A percentile compares a stretch with the other conserved stretches of the same genome.
These are phyloP conservation scores for Jordanella pulchra DNA, from an alignment of 2,797 vertebrate genomes.

Conservation along the genomic window DNA sequence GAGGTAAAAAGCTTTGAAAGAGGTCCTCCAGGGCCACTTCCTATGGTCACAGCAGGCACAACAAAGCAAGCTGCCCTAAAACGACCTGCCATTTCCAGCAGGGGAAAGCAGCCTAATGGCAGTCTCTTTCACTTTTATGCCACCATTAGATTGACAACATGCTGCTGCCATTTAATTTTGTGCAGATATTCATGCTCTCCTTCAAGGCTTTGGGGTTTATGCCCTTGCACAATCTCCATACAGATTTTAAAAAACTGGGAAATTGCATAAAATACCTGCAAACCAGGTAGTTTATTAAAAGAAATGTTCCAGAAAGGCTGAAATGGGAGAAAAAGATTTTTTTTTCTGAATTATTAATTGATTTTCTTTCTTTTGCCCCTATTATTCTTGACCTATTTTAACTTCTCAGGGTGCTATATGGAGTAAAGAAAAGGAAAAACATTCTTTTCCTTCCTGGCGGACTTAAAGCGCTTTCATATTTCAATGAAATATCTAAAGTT, in stretches of 20 bases:
- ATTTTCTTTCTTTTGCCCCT: background rate
- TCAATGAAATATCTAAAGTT: background rate
- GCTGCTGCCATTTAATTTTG: constrained; percentile 8
- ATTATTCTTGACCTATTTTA: constrained; percentile 1
- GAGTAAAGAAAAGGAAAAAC: background rate
- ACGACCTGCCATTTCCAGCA: background rate
- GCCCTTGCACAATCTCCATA: too few relatives aligned
- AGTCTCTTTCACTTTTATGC: background rate
- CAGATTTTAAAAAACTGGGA: background rate
- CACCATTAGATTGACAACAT: constrained; percentile 8
- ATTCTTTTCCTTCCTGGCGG: background rate
- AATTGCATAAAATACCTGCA: background rate
- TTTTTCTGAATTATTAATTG: constrained; percentile 2
- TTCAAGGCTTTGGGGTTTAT: background rate
- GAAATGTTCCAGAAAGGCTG: background rate
- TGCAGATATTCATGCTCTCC: background rate
- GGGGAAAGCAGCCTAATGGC: background rate
- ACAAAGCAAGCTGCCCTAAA: constrained; percentile 8
- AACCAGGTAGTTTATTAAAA: background rate
- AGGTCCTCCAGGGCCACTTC: constrained; percentile 2
- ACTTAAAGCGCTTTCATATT: background rate
- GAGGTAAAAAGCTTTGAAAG: constrained; percentile 6
- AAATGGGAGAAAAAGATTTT: background rate
- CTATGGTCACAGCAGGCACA: background rate
- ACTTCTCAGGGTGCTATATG: background rate